Evolutionary conservation across 2,113 vertebrate genomes (phyloP).

Genomic region (Platichthys flesus): DNA sequence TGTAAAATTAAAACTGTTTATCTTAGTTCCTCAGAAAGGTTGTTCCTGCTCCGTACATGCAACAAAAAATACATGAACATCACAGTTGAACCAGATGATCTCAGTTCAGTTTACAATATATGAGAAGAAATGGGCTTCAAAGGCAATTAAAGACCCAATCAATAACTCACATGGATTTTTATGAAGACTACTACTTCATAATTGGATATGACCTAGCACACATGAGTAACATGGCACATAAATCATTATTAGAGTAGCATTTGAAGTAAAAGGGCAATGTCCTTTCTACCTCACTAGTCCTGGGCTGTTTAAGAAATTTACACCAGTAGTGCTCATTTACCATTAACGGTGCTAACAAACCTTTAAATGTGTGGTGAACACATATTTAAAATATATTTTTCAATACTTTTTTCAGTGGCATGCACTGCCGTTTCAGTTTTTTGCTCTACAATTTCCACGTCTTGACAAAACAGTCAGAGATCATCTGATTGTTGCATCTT

Average conservation of each 20-base stretch:
- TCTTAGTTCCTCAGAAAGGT: not conserved
- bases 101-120: not conserved
- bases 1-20: slow-evolving; percentile 9
- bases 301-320: not conserved
- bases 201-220: not conserved
- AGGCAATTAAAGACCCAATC: slow-evolving; percentile 7
- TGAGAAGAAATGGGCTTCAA: slow-evolving; percentile 1
- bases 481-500: not conserved
- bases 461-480: not conserved
- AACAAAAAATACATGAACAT: not conserved
- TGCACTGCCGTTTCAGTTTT: not conserved
- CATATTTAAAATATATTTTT: not conserved
- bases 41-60: not conserved
- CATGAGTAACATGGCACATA: not conserved
- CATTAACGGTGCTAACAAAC: not conserved
- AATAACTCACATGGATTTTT: not conserved
- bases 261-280: not conserved
- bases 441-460: not conserved
- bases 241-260: not conserved
- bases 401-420: no score
- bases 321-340: no score
- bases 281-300: not conserved
- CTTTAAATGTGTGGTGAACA: not conserved
- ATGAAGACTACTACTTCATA: slow-evolving; percentile 2
- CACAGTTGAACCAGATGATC: not conserved